These are phyloP conservation scores for Galeruca laticollis DNA, from an alignment of 2,888 invertebrate species.

Conservation along the genomic window DNA sequence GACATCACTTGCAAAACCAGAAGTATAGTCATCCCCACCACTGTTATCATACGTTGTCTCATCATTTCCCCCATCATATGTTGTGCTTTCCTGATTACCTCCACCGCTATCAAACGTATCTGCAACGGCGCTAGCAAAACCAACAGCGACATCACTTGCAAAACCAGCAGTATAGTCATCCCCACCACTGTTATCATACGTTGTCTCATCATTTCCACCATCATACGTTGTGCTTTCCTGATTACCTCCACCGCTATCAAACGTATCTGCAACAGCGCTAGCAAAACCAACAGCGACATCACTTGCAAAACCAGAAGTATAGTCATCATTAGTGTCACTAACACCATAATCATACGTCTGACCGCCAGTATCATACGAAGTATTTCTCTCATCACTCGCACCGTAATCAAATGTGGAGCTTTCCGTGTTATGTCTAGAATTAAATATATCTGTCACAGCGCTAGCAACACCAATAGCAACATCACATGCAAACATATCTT, in stretches of 20 bases:
- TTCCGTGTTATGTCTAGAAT: too few relatives aligned
- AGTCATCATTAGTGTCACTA: background rate
- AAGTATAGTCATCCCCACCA: background rate
- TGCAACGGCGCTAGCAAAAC: background rate
- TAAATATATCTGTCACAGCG: too few relatives aligned
- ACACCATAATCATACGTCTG: background rate
- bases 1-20: background rate
- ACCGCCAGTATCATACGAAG: too few relatives aligned
- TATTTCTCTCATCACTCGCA: too few relatives aligned
- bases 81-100: background rate
- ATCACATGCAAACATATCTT: too few relatives aligned
- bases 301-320: background rate
- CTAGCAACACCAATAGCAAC: too few relatives aligned
- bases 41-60: constrained; percentile 5
- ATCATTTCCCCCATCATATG: background rate
- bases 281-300: background rate
- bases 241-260: background rate
- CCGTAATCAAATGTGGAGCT: too few relatives aligned
- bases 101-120: background rate
- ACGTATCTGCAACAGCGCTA: background rate
- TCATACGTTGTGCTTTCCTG: background rate
- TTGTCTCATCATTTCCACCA: background rate
- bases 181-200: background rate
- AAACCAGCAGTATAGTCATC: background rate
- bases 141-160: background rate